Evolutionary conservation across 1,140 invertebrate genomes (phyloP), one percentile per base, ranked within the genome.

Genomic region (Pseudomyrmex dendroicus): DNA sequence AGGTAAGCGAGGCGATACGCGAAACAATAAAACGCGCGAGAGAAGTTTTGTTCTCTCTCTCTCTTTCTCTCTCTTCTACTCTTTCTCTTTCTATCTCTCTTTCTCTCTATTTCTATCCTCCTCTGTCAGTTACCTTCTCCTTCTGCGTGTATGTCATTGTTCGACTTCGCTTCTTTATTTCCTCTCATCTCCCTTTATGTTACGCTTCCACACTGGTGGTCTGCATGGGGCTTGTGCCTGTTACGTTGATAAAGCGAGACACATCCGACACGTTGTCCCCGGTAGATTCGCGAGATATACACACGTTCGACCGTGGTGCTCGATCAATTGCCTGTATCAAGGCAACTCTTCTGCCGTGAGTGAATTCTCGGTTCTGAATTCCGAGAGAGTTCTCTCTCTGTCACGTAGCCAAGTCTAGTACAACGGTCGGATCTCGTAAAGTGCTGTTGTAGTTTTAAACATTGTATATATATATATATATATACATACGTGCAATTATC

Each of bases 161-260:
- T 62, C 48, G 22, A 35, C 48, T 50, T 22, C 57, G 70, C 72
- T 76, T 72, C 12, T 17, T 66, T n/a, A 62, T 67, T 44, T 7
- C 50, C 61, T 35, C 54, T 80, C 61, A 3, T 20, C 64, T 68
- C 74, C 22, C 46, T 72, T 70, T 85, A 17, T 52, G 82, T 84
- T 85, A 73, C 48, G 84, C 70, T 80, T 85, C 72, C 46, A 68
- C 48, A 70, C 25, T 10, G 68, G 67, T 46, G 9, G 22, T 68
- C 20, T 76, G 86, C 86, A 88, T 88, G 85, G 83, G 5, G 59
- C 64, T 70, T 85, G 78, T 25, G 70, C 73, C 83, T 87, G 56
- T 82, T 57, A 62, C 5, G 35, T 50, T 48, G 57, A 66, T 73
- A 73, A 20, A 70, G n/a, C n/a, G 7, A 50, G 57, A 70, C 35